Evolutionary conservation across 1,140 invertebrate species (phyloP), one percentile per base, ranked within the genome.

Genomic region (Augochlora pura): DNA sequence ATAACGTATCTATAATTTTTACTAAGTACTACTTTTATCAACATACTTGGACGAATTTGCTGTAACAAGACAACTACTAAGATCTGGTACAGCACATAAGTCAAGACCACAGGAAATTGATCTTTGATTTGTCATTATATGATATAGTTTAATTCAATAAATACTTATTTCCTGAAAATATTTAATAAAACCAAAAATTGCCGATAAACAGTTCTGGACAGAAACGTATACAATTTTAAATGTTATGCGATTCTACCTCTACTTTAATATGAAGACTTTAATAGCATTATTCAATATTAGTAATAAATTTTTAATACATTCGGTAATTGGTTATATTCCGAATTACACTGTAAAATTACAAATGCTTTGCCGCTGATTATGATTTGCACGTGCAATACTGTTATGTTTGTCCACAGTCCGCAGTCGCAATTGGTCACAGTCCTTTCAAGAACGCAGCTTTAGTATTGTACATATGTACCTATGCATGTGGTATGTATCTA

Each of bases 21-120:
- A 46, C 42, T 46, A 46, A 14, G 39, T 46, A 42, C 49, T 27
- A 27, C 14, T 60, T 70, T 60, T 32, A 38, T 60, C 57, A 18
- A 77, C 71, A 84, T 86, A 90, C 90, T 87, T 88, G n/a, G 78
- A 84, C 5, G 74, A 80, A 52, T 70, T 81, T 25, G 88, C 87
- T 27, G 81, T 32, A 46, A 74, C 67, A 14, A 94, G 85, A 77
- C 90, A 89, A 76, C 90, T 88, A 49, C 80, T 90, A 38, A 94
- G 81, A 87, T 94, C 93, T 52, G 92, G 89, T 38, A 90, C 91
- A 70, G 88, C 82, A 71, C 88, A 86, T 70, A 93, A 92, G 79
- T 93, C 93, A 62, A 94, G 84, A 14, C 94, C 94, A 83, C 94
- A 94, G 7, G 94, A 94, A 21, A 92, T 86, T 70, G 77, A 70